Conservation (phyloP, 23 tunicate species). For the Trididemnum clinides region DNA sequence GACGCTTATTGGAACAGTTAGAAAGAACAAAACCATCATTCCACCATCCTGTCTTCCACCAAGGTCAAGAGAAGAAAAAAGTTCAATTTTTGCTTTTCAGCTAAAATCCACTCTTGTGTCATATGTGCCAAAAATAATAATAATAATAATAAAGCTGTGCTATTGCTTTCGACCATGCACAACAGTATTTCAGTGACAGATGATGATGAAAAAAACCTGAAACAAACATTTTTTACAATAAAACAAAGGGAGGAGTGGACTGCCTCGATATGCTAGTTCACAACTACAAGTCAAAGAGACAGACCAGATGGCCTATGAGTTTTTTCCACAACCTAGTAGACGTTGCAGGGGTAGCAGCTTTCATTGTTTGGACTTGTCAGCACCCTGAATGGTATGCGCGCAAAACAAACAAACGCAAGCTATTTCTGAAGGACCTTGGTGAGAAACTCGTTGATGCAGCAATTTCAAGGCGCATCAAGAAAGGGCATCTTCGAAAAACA, state of each 20-base stretch:
- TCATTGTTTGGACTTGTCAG: constrained; percentile 23
- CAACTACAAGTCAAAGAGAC: constrained; percentile 25
- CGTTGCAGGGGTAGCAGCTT: constrained; percentile 26
- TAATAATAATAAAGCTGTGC: constrained; percentile 8
- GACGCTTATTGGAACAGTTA: constrained; percentile 6
- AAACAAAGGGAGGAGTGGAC: constrained; percentile 35
- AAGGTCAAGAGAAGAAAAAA: constrained; percentile 11
- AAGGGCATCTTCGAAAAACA: neutral
- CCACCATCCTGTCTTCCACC: constrained; percentile 21
- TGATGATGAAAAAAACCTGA: constrained; percentile 25
- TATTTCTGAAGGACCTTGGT: constrained; percentile 19
- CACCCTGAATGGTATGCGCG: constrained; percentile 10
- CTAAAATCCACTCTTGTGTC: constrained; percentile 1
- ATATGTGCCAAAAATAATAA: constrained; percentile 11
- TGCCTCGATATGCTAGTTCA: constrained; percentile 31
- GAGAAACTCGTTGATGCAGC: constrained; percentile 24
- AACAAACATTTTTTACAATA: constrained; percentile 1
- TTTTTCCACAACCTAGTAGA: constrained; percentile 11
- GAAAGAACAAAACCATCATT: neutral
- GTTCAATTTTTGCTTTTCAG: constrained; percentile 17
- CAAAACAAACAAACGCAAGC: constrained; percentile 13
- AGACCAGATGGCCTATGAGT: constrained; percentile 17
- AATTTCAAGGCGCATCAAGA: constrained; percentile 12
- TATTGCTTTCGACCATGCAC: constrained; percentile 26
- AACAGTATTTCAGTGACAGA: neutral